These are phyloP conservation scores for Lycia hirtaria DNA, from an alignment of 2,888 invertebrate species.

Conservation along the genomic window DNA sequence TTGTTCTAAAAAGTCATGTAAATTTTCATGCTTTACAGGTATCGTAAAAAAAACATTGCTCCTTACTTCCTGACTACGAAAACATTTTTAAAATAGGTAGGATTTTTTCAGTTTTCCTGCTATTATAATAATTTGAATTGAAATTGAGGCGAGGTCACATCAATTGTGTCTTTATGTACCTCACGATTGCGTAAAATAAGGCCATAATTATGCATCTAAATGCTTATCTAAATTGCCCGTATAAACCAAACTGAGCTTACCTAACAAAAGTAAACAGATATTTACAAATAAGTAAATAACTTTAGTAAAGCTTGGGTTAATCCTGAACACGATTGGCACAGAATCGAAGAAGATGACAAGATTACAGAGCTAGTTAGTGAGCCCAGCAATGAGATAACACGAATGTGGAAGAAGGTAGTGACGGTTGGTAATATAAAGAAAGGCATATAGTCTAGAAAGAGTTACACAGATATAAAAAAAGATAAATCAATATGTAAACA, in stretches of 20 bases:
- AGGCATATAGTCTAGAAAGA: too few species aligned
- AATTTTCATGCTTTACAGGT: conserved; percentile 4
- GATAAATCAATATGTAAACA: too few species aligned
- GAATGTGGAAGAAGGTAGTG: too few species aligned
- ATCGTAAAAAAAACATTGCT: neutral
- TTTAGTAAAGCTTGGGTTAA: too few species aligned
- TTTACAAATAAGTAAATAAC: too few species aligned
- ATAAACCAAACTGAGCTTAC: neutral
- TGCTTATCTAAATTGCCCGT: neutral
- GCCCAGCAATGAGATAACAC: too few species aligned
- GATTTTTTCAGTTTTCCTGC: conserved; percentile 8
- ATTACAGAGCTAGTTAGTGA: too few species aligned
- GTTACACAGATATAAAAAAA: too few species aligned
- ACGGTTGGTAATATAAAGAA: too few species aligned
- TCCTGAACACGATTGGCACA: too few species aligned
- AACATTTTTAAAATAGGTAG: neutral
- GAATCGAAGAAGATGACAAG: too few species aligned
- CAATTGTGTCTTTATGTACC: conserved; percentile 7
- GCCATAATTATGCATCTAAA: conserved; percentile 1
- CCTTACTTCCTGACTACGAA: conserved; percentile 2
- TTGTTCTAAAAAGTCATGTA: neutral
- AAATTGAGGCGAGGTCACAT: conserved; percentile 14
- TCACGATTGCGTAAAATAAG: conserved; percentile 6
- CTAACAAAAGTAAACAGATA: too few species aligned
- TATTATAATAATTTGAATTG: conserved; percentile 5